Evolutionary conservation across 2,888 invertebrate genomes (phyloP), one percentile per base, ranked within the genome.

Genomic region (Dicyrtomina minuta): DNA sequence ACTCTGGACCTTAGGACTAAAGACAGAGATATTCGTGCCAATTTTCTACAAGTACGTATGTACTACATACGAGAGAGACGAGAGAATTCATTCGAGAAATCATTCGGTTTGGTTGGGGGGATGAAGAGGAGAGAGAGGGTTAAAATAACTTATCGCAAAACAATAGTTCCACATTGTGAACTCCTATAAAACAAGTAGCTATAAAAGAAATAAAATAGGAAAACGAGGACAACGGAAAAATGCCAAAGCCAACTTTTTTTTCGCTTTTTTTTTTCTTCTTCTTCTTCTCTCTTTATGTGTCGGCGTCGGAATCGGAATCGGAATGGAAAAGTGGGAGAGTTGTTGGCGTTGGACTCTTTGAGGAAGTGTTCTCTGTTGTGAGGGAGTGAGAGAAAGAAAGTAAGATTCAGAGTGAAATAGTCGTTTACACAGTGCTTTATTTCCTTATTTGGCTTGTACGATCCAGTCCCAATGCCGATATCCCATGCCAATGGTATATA

Each of bases 371-470:
- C n/a, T n/a, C n/a, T n/a, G n/a, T n/a, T n/a, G n/a, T n/a, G n/a
- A n/a, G n/a, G n/a, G n/a, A n/a, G n/a, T n/a, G 33, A 33, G 4
- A 33, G 33, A 8, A 8, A 33, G 33, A 33, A 33, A 33, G 33
- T 33, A 33, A 51, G 51, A 10, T 51, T 12, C 41, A 44, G 61
- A 27, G 49, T 61, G 49, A 61, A 61, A 61, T 46, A 46, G 61
- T 61, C 61, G 61, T 46, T 24, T 53, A 62, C 62, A 51, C 61
- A 61, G 65, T 70, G 70, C 65, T 70, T 70, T 70, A 70, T 70
- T 70, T 58, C 65, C 70, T 70, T 44, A 65, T 70, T 70, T 43
- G 64, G 39, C 70, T 59, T 65, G 49, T 55, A 39, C 58, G 46
- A 53, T 51, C 15, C 43, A 22, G 49, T 26, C 33, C 33, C 33